Percentiles rank a stretch among this genome's conserved stretches.
Evolutionary conservation across 2,888 invertebrate genomes (phyloP).

Genomic region (Cataglyphis altisquamis): DNA sequence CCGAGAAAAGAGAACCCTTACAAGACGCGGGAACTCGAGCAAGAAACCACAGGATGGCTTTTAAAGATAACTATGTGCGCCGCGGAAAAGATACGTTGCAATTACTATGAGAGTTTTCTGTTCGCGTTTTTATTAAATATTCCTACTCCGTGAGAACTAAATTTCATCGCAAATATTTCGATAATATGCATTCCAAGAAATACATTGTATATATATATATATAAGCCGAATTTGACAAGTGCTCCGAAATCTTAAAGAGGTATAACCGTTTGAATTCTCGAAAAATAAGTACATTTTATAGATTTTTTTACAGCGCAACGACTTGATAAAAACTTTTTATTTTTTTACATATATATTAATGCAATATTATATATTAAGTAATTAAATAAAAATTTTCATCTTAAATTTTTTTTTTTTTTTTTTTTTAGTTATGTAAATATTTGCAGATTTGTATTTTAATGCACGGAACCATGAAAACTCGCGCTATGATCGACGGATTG

Average conservation of each 20-base stretch:
- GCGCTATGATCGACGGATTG: too few relatives aligned
- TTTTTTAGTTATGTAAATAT: too few relatives aligned
- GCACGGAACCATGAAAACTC: too few relatives aligned
- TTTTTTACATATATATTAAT: too few relatives aligned
- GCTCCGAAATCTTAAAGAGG: neutral
- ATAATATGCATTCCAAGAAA: neutral
- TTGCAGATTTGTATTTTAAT: too few relatives aligned
- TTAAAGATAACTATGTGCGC: constrained; percentile 31
- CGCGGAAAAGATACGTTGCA: neutral
- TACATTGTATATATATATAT: neutral
- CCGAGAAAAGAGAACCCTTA: constrained; percentile 3
- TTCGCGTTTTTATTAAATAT: neutral
- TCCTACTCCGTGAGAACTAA: neutral
- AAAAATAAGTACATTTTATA: too few relatives aligned
- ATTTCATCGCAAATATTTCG: neutral
- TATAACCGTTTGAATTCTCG: too few relatives aligned
- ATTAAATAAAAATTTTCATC: too few relatives aligned
- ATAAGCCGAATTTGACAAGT: neutral
- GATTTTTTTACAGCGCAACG: too few relatives aligned
- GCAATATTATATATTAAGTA: too few relatives aligned
- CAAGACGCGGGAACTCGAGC: constrained; percentile 3
- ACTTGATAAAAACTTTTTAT: too few relatives aligned
- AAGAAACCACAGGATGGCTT: constrained; percentile 3
- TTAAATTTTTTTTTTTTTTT: too few relatives aligned
- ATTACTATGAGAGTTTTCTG: neutral